A percentile compares a stretch with the other conserved stretches of the same genome.
phyloP scores from a whole-genome alignment of 2,113 vertebrate genomes.

The Pomatostomus ruficeps region DNA sequence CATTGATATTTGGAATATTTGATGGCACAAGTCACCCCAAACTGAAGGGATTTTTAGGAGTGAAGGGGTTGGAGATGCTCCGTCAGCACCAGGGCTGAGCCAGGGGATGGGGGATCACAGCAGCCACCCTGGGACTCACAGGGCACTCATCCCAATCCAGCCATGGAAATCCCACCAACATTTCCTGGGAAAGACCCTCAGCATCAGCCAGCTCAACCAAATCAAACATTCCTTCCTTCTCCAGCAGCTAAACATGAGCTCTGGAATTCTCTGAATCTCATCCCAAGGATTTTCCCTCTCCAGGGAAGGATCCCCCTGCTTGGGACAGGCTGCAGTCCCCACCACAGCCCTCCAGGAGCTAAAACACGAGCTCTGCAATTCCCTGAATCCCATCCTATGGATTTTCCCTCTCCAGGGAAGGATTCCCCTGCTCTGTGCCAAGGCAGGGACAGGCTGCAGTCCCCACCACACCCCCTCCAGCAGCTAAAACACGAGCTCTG shows the following conservation, averaged over 20 bases:
- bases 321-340: background rate
- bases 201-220: background rate
- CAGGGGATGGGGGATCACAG: background rate
- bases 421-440: background rate
- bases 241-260: background rate
- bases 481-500: too few relatives aligned
- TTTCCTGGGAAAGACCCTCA: background rate
- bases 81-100: background rate
- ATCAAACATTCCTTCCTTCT: background rate
- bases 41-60: background rate
- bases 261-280: background rate
- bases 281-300: rapidly evolving
- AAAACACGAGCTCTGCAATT: background rate
- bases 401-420: background rate
- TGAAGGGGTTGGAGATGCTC: background rate
- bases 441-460: background rate
- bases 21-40: background rate
- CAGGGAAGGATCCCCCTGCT: background rate
- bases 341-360: background rate
- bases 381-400: background rate
- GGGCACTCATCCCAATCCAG: background rate
- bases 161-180: background rate
- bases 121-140: background rate
- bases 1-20: background rate
- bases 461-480: too few relatives aligned